Percentiles rank a stretch among this genome's conserved stretches.
Evolutionary conservation across 1,140 invertebrate genomes (phyloP).

Genomic region (Anoplolepis gracilipes): DNA sequence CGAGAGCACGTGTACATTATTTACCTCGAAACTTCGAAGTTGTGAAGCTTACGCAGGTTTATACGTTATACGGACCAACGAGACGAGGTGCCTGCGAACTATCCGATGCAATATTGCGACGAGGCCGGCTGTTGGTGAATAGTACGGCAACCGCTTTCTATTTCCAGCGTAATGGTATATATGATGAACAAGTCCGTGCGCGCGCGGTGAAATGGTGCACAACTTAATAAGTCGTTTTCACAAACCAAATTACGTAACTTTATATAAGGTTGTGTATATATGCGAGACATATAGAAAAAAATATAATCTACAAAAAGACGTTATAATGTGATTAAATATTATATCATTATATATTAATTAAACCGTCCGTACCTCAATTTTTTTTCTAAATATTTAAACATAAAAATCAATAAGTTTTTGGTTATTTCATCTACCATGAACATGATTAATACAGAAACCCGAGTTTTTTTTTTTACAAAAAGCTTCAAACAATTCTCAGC

Average conservation of each 20-base stretch:
- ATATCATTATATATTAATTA: slow-evolving; percentile 5
- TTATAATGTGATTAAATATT: neutral
- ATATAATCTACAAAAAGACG: neutral
- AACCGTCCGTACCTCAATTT: neutral
- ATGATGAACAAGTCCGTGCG: neutral
- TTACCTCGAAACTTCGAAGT: slow-evolving; percentile 49
- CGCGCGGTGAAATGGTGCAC: slow-evolving; percentile 6
- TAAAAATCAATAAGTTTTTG: neutral
- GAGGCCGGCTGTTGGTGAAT: slow-evolving; percentile 43
- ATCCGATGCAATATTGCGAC: slow-evolving; percentile 57
- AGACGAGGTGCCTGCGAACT: slow-evolving; percentile 39
- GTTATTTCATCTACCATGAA: neutral
- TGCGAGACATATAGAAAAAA: neutral
- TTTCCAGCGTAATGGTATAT: slow-evolving; percentile 21
- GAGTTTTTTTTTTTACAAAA: neutral
- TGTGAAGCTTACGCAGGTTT: slow-evolving; percentile 57
- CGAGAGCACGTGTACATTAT: slow-evolving; percentile 49
- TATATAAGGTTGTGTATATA: no score
- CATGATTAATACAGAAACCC: neutral
- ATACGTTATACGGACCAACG: slow-evolving; percentile 42
- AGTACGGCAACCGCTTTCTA: slow-evolving; percentile 38
- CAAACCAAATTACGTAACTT: slow-evolving; percentile 9
- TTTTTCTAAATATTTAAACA: neutral
- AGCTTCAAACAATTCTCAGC: neutral
- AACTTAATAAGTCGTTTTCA: slow-evolving; percentile 26